Conservation (phyloP, 2,888 invertebrate species). For the Drosophila kanekoi region DNA sequence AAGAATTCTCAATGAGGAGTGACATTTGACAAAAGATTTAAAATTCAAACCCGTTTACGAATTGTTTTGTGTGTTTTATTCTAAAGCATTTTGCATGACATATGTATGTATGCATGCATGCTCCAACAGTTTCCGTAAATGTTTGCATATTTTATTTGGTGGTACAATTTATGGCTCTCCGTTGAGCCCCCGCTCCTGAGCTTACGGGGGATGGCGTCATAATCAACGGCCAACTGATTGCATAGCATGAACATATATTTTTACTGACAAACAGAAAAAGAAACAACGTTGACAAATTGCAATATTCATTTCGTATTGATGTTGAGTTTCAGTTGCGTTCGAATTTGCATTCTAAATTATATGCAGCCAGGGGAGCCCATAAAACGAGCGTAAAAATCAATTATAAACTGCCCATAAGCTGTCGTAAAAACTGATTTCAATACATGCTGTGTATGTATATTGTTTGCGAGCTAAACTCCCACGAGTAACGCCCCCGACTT, state of each 20-base stretch:
- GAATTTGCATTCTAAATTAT: slow-evolving; percentile 20
- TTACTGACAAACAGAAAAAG: neutral
- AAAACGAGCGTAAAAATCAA: slow-evolving; percentile 29
- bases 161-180: slow-evolving; percentile 33
- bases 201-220: slow-evolving; percentile 31
- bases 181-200: slow-evolving; percentile 18
- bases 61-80: too few species aligned
- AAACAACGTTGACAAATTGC: slow-evolving; percentile 50
- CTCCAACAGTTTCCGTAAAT: slow-evolving; percentile 45
- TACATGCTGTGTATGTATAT: slow-evolving; percentile 5
- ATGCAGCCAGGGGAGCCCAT: slow-evolving; percentile 11
- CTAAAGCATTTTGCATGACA: slow-evolving; percentile 25
- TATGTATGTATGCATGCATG: too few species aligned
- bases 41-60: too few species aligned
- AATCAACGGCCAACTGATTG: slow-evolving; percentile 2
- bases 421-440: slow-evolving; percentile 40
- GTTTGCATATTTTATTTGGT: slow-evolving; percentile 39
- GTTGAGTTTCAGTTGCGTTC: slow-evolving; percentile 26
- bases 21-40: too few species aligned
- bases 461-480: slow-evolving; percentile 42
- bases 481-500: slow-evolving; percentile 68
- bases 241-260: slow-evolving; percentile 2
- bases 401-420: slow-evolving; percentile 40
- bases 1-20: too few species aligned
- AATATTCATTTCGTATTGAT: slow-evolving; percentile 29